Conservation (phyloP, 2,888 invertebrate genomes). For the Eudasyphora cyanicolor region DNA sequence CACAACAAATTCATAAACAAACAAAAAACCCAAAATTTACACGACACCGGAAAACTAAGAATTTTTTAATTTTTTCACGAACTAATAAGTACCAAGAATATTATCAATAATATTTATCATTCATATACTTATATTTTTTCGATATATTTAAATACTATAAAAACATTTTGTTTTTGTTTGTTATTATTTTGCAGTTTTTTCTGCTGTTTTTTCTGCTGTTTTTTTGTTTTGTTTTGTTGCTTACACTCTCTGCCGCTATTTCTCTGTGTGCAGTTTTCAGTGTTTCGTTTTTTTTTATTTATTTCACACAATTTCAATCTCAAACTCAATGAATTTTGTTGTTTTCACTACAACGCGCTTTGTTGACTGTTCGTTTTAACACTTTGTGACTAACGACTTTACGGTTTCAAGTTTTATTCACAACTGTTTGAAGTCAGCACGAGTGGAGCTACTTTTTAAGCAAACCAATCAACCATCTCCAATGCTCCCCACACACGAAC, state of each 20-base stretch:
- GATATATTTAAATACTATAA: background rate
- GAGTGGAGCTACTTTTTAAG: constrained; percentile 65
- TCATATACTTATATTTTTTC: background rate
- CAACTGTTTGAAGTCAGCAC: constrained; percentile 58
- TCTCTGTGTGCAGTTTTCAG: constrained; percentile 5
- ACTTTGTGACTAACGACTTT: too few relatives aligned
- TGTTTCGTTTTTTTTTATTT: background rate
- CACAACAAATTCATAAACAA: background rate
- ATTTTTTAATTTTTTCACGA: background rate
- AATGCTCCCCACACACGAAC: constrained; percentile 20
- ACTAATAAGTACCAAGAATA: background rate
- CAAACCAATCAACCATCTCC: constrained; percentile 16
- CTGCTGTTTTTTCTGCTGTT: background rate
- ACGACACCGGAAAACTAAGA: constrained; percentile 13
- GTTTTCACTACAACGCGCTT: constrained; percentile 18
- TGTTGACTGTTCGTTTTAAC: constrained; percentile 38
- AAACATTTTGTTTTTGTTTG: background rate
- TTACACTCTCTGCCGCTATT: constrained; percentile 20
- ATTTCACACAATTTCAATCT: constrained; percentile 1
- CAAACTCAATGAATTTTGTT: constrained; percentile 35
- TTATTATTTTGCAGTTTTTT: background rate
- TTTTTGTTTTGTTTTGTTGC: background rate
- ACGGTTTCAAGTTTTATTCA: constrained; percentile 62
- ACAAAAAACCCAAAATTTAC: background rate
- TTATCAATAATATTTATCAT: background rate